These are phyloP conservation scores for Rhagium mordax DNA, from an alignment of 2,888 invertebrate species.

Conservation along the genomic window DNA sequence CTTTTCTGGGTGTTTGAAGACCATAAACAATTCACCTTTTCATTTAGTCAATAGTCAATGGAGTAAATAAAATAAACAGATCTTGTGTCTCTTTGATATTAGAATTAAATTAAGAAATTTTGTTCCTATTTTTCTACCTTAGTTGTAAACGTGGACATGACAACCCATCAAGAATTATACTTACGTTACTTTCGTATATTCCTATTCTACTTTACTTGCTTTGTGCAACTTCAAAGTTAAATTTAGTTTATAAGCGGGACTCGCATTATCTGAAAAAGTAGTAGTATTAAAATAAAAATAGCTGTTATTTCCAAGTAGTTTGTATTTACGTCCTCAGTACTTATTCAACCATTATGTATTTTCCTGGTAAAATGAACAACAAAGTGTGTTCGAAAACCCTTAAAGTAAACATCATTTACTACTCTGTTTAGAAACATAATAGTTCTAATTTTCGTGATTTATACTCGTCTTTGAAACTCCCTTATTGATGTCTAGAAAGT, in stretches of 20 bases:
- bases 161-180: background rate
- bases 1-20: too few relatives aligned
- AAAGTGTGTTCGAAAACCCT: background rate
- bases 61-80: too few relatives aligned
- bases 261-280: background rate
- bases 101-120: too few relatives aligned
- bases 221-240: background rate
- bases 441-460: background rate
- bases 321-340: background rate
- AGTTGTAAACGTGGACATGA: background rate
- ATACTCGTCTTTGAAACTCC: background rate
- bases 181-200: too few relatives aligned
- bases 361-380: slow-evolving; percentile 5
- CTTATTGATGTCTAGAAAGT: slow-evolving; percentile 9
- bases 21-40: too few relatives aligned
- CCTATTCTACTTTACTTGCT: background rate
- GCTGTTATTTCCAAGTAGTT: background rate
- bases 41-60: too few relatives aligned
- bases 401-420: slow-evolving; percentile 11
- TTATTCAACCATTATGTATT: slow-evolving; percentile 3
- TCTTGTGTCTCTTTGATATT: too few relatives aligned
- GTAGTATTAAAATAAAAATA: background rate
- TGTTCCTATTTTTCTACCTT: background rate
- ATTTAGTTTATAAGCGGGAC: background rate
- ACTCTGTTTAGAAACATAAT: slow-evolving; percentile 13